Conservation (phyloP, 2,888 invertebrate species). For the Lepidocyrtoides sp. region DNA sequence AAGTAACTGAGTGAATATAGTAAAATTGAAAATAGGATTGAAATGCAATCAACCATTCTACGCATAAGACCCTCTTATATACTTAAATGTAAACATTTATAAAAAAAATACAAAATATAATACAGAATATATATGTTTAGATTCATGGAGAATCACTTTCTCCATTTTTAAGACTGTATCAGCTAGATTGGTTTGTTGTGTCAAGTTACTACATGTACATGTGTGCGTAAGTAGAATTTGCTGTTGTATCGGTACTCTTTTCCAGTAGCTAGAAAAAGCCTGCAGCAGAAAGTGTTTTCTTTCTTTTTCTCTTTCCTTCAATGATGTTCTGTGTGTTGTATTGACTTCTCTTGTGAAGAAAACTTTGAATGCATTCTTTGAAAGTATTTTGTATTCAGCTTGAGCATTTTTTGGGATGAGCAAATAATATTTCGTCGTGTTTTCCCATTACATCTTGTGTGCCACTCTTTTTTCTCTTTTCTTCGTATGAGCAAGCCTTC, state of each 20-base stretch:
- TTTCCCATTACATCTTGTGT: conserved; percentile 32
- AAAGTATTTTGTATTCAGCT: conserved; percentile 75
- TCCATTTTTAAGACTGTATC: conserved; percentile 34
- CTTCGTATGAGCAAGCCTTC: neutral
- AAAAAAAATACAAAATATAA: neutral
- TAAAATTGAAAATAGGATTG: conserved; percentile 75
- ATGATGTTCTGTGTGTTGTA: conserved; percentile 8
- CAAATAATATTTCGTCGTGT: conserved; percentile 74
- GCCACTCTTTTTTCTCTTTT: conserved; percentile 1
- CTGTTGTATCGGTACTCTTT: conserved; percentile 50
- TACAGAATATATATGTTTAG: neutral
- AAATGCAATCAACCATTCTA: conserved; percentile 65
- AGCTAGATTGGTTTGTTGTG: conserved; percentile 51
- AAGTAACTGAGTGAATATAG: conserved; percentile 46
- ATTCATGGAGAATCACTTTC: neutral
- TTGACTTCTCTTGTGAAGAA: conserved; percentile 9
- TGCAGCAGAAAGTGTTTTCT: conserved; percentile 23
- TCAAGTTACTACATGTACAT: conserved; percentile 18
- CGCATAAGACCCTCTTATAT: neutral
- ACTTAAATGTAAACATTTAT: neutral
- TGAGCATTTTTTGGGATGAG: conserved; percentile 66
- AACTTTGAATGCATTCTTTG: conserved; percentile 76
- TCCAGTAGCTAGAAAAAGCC: conserved; percentile 39
- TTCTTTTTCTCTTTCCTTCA: neutral
- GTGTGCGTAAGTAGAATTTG: conserved; percentile 61